Percentiles rank a stretch among this genome's conserved stretches.
Conservation (phyloP, 2,888 invertebrate species). For the Troilus luridus region DNA sequence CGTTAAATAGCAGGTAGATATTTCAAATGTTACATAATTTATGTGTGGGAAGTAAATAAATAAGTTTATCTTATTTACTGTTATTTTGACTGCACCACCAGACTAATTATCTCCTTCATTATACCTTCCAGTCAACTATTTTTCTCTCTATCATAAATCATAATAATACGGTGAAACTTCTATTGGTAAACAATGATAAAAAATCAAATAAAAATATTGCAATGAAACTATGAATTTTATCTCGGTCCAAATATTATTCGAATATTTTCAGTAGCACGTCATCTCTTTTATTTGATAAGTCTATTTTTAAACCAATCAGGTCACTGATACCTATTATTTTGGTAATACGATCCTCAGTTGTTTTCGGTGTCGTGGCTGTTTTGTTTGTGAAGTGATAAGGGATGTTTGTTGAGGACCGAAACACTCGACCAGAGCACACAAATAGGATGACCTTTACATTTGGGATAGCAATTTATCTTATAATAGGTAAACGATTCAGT, state of each 20-base stretch:
- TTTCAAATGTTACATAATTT: no score
- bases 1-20: no score
- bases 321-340: not conserved
- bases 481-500: not conserved
- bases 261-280: not conserved
- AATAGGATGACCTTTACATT: slow-evolving; percentile 20
- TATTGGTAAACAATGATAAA: no score
- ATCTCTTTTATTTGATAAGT: not conserved
- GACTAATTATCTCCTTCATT: no score
- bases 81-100: no score
- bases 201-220: no score
- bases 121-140: no score
- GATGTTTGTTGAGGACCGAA: not conserved
- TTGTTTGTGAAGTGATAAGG: slow-evolving; percentile 15
- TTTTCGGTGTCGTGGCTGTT: not conserved
- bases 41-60: no score
- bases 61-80: no score
- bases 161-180: no score
- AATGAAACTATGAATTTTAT: no score
- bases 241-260: not conserved
- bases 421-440: not conserved
- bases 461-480: slow-evolving; percentile 29
- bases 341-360: not conserved
- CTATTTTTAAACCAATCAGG: not conserved
- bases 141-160: no score